Base-by-base conservation (phyloP, 2,113 vertebrate genomes). In the Leiothrix lutea region DNA sequence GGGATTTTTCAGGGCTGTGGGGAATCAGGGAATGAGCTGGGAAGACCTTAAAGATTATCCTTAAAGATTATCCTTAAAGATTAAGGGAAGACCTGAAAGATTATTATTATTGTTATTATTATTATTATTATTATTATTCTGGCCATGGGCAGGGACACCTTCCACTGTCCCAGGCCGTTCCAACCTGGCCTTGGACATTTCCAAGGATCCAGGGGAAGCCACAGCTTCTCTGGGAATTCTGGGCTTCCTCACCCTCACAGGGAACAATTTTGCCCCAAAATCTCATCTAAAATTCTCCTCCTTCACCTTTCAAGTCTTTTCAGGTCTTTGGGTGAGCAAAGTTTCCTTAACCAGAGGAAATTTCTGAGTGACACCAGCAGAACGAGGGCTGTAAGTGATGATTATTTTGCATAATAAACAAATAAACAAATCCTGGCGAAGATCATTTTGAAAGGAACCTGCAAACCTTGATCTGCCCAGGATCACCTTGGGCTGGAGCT, bases 1-100 rank as follows among this genome's bases (percentile, higher is more conserved):
- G 66, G 44, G 5, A 1, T 24, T 62, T 57, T 29, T 31, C 22
- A 22, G 14, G 0, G 6, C 8, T 14, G 14, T 8, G 1, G 18
- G 9, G 25, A 42, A 16, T 16, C n/a, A 0, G 13, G 40, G 62
- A 13, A 54, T 42, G 70, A 25, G 14, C 58, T 66, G 74, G 48
- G 57, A 38, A n/a, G 17, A 53, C 3, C 11, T 29, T 15, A 3
- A 45, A 45, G 20, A 45, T 45, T 20, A 9, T 12, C 10, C 17
- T 19, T 11, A 6, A n/a, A 12, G 10, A 2, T 10, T 1, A 10
- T n/a, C 31, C 12, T n/a, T 58, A 33, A 33, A n/a, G 31, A 14
- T 56, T 56, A 56, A 26, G 28, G 45, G 7, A 20, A 61, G 4
- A 24, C 44, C 28, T 33, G 8, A 11, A 38, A 31, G 4, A 14